Evolutionary conservation across 2,888 invertebrate genomes (phyloP).

Genomic region (Eilema caniola): DNA sequence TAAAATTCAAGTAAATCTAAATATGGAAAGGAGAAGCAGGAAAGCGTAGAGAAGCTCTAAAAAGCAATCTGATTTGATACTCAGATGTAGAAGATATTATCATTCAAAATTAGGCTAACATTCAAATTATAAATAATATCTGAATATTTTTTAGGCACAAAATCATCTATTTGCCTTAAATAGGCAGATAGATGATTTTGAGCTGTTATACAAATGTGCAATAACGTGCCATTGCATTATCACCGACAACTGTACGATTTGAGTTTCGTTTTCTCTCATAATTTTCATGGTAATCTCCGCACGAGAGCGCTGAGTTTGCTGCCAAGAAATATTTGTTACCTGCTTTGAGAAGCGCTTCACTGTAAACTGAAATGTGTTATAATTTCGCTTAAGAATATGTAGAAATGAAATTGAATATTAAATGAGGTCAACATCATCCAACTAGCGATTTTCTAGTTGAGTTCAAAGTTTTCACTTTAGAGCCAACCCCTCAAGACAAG

Average conservation of each 20-base stretch:
- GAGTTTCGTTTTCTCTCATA: constrained; percentile 70
- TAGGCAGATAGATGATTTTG: too few species aligned
- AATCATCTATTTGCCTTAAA: too few species aligned
- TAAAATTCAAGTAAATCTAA: too few species aligned
- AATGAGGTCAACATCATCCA: not conserved
- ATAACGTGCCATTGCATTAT: constrained; percentile 43
- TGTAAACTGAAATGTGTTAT: constrained; percentile 20
- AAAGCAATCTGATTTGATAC: too few species aligned
- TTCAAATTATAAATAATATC: too few species aligned
- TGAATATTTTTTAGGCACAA: too few species aligned
- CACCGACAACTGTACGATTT: constrained; percentile 56
- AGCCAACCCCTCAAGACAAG: too few species aligned
- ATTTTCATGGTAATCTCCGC: constrained; percentile 80
- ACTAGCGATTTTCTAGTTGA: not conserved
- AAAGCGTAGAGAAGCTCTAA: too few species aligned
- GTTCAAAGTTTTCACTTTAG: too few species aligned
- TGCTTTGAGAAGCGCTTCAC: constrained; percentile 29
- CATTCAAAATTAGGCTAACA: too few species aligned
- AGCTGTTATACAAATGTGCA: constrained; percentile 40
- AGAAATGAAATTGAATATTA: constrained; percentile 9
- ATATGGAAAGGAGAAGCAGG: not conserved
- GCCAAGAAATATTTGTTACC: constrained; percentile 78
- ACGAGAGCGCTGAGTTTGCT: constrained; percentile 73
- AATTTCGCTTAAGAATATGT: constrained; percentile 9
- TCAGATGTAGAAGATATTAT: too few species aligned